These are phyloP conservation scores for Entomobrya proxima DNA, from an alignment of 2,888 invertebrate genomes.

Conservation along the genomic window DNA sequence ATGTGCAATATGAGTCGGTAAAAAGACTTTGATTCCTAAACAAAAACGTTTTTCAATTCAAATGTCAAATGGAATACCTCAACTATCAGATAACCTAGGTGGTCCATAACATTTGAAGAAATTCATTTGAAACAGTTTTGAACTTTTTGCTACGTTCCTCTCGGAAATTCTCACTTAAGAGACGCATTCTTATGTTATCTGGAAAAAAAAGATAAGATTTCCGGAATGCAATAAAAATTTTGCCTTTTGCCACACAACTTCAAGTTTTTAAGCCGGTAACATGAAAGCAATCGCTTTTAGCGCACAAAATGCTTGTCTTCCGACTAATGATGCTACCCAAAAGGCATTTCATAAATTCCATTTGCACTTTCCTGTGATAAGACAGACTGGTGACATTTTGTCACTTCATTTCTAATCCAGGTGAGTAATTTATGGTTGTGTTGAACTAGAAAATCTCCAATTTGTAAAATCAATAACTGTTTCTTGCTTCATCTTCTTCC, in stretches of 20 bases:
- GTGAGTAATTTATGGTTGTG: slow-evolving; percentile 41
- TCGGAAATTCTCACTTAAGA: not conserved
- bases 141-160: not conserved
- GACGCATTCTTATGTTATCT: slow-evolving; percentile 42
- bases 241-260: not conserved
- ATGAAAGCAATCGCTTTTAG: slow-evolving; percentile 20
- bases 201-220: slow-evolving; percentile 43
- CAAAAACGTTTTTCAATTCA: too few relatives aligned
- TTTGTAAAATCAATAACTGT: not conserved
- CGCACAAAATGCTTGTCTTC: not conserved
- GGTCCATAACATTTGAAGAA: too few relatives aligned
- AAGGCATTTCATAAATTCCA: slow-evolving; percentile 62
- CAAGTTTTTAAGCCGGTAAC: slow-evolving; percentile 6
- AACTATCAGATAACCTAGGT: too few relatives aligned
- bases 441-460: not conserved
- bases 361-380: slow-evolving; percentile 63
- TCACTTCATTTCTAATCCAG: slow-evolving; percentile 39
- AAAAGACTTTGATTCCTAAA: too few relatives aligned
- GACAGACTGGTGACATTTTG: slow-evolving; percentile 55
- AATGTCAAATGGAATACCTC: too few relatives aligned
- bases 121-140: too few relatives aligned
- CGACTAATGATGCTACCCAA: too few relatives aligned
- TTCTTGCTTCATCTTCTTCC: too few relatives aligned
- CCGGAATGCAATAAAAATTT: slow-evolving; percentile 28
- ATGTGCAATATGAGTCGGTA: too few relatives aligned